Evolutionary conservation across 2,888 invertebrate genomes (phyloP).

Genomic region (Acanthopleura granulata): DNA sequence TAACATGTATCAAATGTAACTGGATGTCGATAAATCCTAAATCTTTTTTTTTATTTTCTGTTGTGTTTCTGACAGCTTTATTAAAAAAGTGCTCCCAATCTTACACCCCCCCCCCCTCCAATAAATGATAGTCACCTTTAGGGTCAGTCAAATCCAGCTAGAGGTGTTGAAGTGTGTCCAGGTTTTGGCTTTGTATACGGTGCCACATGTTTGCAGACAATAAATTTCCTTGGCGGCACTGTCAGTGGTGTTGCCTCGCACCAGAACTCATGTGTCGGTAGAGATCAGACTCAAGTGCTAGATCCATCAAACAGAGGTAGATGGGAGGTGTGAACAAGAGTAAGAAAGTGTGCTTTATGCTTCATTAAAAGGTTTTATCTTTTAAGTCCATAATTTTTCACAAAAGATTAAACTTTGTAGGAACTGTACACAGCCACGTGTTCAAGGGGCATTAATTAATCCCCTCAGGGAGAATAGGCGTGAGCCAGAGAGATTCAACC

Average conservation of each 20-base stretch:
- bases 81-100: too few species aligned
- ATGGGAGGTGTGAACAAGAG: conserved; percentile 5
- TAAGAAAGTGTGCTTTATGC: conserved; percentile 9
- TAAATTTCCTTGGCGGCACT: background rate
- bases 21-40: too few species aligned
- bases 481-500: background rate
- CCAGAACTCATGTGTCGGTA: background rate
- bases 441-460: background rate
- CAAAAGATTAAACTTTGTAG: background rate
- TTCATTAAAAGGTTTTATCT: background rate
- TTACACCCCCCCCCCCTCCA: too few species aligned
- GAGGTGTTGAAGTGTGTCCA: background rate
- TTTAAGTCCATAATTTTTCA: conserved; percentile 2
- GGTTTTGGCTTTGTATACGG: background rate
- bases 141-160: background rate
- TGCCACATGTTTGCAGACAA: background rate
- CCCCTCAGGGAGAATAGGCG: background rate
- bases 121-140: too few species aligned
- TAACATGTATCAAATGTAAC: too few species aligned
- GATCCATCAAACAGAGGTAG: background rate
- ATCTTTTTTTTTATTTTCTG: too few species aligned
- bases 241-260: background rate
- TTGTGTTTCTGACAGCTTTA: too few species aligned
- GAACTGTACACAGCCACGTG: background rate
- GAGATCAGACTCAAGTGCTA: background rate